Conservation (phyloP, 2,888 invertebrate species). For the Lasioglossum lativentre region DNA sequence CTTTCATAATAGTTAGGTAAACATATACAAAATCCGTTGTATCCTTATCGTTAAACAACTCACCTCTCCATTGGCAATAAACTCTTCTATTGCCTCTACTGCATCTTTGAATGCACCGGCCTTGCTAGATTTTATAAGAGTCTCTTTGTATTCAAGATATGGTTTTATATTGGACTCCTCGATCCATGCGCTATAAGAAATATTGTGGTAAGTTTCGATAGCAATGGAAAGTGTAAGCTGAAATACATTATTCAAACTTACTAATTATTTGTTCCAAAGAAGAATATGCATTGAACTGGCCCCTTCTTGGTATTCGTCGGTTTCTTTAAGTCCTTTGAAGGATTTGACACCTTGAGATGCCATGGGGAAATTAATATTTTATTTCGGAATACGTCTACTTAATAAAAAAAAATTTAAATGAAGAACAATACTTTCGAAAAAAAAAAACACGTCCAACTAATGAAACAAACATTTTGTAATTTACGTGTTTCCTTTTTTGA, state of each 20-base stretch:
- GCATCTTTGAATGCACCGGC: constrained; percentile 92
- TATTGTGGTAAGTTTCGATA: constrained; percentile 30
- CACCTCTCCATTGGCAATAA: constrained; percentile 90
- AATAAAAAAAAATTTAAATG: neutral
- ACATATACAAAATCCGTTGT: neutral
- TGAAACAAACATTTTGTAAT: no score
- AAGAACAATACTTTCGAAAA: neutral
- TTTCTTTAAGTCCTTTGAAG: constrained; percentile 91
- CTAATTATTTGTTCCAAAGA: constrained; percentile 98
- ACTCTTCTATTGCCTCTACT: constrained; percentile 92
- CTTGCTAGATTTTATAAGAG: constrained; percentile 91
- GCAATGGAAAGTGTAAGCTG: constrained; percentile 30
- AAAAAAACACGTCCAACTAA: no score
- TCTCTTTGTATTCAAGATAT: constrained; percentile 92
- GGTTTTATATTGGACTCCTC: constrained; percentile 93
- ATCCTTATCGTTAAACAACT: constrained; percentile 64
- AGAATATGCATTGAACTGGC: constrained; percentile 93
- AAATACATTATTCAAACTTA: constrained; percentile 87
- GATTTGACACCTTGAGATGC: constrained; percentile 90
- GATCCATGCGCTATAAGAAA: constrained; percentile 92
- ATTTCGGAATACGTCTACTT: neutral
- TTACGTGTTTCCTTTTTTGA: neutral
- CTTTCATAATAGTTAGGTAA: constrained; percentile 4
- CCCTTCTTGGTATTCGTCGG: constrained; percentile 90
- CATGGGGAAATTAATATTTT: constrained; percentile 58